Conservation (phyloP, 2,113 vertebrate species). For the Ophthalmolycus amberensis region DNA sequence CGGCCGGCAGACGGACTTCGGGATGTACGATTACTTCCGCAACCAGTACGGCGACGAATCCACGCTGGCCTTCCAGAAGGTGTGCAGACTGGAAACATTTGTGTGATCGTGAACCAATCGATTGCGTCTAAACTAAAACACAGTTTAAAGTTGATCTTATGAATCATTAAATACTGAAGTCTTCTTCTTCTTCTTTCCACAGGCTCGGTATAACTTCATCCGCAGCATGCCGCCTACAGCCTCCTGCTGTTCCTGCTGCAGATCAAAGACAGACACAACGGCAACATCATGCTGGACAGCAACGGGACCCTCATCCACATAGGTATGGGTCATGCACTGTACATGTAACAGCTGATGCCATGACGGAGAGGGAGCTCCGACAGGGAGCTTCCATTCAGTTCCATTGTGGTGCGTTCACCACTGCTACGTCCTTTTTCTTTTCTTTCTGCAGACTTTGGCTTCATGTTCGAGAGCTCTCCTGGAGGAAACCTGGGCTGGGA, state of each 20-base stretch:
- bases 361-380: no score
- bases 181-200: conserved; percentile 4
- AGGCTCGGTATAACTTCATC: conserved; percentile 99
- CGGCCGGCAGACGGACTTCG: conserved; percentile 96
- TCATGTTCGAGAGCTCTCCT: conserved; percentile 99
- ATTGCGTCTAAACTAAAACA: no score
- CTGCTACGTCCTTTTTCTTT: no score
- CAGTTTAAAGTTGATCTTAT: no score
- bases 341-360: background rate
- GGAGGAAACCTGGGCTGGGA: conserved; percentile 99
- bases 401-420: no score
- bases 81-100: conserved; percentile 51
- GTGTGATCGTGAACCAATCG: background rate
- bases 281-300: conserved; percentile 99
- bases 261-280: conserved; percentile 98
- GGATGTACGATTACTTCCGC: conserved; percentile 99
- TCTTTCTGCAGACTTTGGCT: conserved; percentile 92
- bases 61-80: conserved; percentile 97
- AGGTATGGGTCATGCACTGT: conserved; percentile 24
- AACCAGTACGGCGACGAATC: conserved; percentile 98
- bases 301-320: conserved; percentile 88
- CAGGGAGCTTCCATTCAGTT: no score
- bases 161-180: background rate
- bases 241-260: conserved; percentile 97
- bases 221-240: conserved; percentile 98